Percentiles rank a stretch among this genome's conserved stretches.
Evolutionary conservation across 2,797 vertebrate genomes (phyloP).

Genomic region (Peromyscus nudipes): DNA sequence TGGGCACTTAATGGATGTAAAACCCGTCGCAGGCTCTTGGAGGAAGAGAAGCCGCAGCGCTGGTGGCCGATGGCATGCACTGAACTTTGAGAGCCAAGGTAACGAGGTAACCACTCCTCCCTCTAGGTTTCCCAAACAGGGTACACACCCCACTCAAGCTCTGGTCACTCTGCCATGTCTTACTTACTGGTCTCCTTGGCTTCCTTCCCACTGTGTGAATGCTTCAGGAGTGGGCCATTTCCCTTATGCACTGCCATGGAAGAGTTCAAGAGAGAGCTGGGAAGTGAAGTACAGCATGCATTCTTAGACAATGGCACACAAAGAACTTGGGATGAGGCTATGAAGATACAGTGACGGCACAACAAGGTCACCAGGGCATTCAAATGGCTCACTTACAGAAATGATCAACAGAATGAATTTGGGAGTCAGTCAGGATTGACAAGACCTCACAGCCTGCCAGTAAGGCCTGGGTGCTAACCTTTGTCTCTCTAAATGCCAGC

Average conservation of each 20-base stretch:
- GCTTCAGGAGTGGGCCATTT: rapidly evolving
- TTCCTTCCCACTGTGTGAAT: neutral
- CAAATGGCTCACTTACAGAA: rapidly evolving
- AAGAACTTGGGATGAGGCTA: no score
- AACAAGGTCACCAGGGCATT: neutral
- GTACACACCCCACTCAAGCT: neutral
- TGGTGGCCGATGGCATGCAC: rapidly evolving
- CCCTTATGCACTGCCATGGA: rapidly evolving
- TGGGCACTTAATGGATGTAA: neutral
- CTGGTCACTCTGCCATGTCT: neutral
- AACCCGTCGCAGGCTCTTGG: no score
- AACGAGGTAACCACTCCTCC: neutral
- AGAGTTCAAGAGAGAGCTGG: neutral
- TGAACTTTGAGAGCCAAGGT: neutral
- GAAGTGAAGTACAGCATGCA: neutral
- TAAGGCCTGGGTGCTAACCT: no score
- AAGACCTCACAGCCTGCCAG: neutral
- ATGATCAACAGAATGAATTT: neutral
- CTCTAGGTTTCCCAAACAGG: rapidly evolving
- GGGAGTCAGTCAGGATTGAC: neutral
- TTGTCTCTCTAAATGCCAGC: neutral
- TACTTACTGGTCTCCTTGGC: neutral
- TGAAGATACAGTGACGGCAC: neutral
- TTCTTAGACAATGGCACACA: rapidly evolving
- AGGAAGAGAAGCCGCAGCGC: neutral